phyloP scores from a whole-genome alignment of 2,888 invertebrate genomes.

The Sminthurinus aureus region DNA sequence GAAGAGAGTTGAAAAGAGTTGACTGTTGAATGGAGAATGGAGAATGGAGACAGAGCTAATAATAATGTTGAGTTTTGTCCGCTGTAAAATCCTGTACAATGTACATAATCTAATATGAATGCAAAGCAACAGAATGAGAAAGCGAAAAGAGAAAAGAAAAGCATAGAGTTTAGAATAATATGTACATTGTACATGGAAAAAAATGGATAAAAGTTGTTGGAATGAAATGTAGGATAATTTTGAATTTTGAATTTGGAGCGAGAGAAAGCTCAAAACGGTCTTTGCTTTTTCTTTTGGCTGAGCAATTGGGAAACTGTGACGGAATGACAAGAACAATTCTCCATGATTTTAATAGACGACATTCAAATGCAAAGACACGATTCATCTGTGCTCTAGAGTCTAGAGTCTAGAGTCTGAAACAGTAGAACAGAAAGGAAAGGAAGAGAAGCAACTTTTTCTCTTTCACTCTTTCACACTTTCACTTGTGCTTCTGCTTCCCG shows the following conservation, averaged over 20 bases:
- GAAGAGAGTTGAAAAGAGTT: too few relatives aligned
- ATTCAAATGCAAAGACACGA: slow-evolving; percentile 28
- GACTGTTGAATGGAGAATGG: too few relatives aligned
- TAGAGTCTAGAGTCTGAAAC: not conserved
- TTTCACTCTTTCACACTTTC: not conserved
- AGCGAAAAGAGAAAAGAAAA: not conserved
- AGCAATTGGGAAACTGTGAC: not conserved
- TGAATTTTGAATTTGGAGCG: too few relatives aligned
- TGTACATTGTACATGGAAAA: not conserved
- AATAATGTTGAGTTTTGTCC: too few relatives aligned
- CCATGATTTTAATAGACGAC: slow-evolving; percentile 27
- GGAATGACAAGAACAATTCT: not conserved
- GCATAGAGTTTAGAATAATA: too few relatives aligned
- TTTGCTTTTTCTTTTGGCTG: not conserved
- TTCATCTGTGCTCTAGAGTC: not conserved
- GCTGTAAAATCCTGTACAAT: too few relatives aligned
- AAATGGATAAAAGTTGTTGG: not conserved
- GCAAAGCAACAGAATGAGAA: not conserved
- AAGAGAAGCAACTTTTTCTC: not conserved
- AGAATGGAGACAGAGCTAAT: too few relatives aligned
- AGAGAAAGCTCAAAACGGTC: too few relatives aligned
- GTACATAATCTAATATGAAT: too few relatives aligned
- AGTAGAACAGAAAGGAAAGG: not conserved
- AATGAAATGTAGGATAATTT: not conserved
- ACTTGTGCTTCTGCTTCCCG: not conserved